These are phyloP conservation scores for Nomada hirtipes DNA, from an alignment of 2,888 invertebrate species.

Conservation along the genomic window DNA sequence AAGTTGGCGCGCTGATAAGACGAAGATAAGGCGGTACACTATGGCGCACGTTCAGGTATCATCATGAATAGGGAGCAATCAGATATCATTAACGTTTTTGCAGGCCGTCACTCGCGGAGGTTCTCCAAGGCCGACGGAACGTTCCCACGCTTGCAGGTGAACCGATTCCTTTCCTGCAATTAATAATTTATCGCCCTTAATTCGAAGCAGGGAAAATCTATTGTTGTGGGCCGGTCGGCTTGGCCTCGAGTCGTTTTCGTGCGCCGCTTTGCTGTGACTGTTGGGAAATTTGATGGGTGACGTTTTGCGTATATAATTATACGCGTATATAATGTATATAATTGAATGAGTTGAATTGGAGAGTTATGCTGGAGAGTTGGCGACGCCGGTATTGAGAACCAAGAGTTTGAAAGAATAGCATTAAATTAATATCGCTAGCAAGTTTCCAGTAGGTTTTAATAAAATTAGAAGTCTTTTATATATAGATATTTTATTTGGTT, in stretches of 20 bases:
- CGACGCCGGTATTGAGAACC: too few relatives aligned
- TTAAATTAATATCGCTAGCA: too few relatives aligned
- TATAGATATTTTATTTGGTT: not conserved
- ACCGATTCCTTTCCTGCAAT: constrained; percentile 67
- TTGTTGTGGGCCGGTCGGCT: constrained; percentile 22
- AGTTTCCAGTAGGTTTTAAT: too few relatives aligned
- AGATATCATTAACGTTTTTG: constrained; percentile 83
- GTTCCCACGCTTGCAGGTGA: constrained; percentile 73
- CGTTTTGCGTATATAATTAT: not conserved
- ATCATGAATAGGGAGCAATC: constrained; percentile 82
- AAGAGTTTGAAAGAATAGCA: too few relatives aligned
- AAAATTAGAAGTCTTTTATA: too few relatives aligned
- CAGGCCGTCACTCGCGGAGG: constrained; percentile 57
- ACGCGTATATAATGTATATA: not conserved
- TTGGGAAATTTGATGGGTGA: constrained; percentile 31
- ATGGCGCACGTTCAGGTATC: constrained; percentile 73
- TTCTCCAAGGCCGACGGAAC: constrained; percentile 55
- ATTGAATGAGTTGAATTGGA: not conserved
- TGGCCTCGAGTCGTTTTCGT: constrained; percentile 4
- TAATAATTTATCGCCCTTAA: constrained; percentile 64
- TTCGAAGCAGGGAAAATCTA: constrained; percentile 44
- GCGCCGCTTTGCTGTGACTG: not conserved
- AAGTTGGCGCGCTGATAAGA: constrained; percentile 60
- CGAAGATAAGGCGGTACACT: constrained; percentile 60
- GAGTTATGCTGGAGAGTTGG: too few relatives aligned